These are phyloP conservation scores for Altica lythri DNA, from an alignment of 2,888 invertebrate species.

Conservation along the genomic window DNA sequence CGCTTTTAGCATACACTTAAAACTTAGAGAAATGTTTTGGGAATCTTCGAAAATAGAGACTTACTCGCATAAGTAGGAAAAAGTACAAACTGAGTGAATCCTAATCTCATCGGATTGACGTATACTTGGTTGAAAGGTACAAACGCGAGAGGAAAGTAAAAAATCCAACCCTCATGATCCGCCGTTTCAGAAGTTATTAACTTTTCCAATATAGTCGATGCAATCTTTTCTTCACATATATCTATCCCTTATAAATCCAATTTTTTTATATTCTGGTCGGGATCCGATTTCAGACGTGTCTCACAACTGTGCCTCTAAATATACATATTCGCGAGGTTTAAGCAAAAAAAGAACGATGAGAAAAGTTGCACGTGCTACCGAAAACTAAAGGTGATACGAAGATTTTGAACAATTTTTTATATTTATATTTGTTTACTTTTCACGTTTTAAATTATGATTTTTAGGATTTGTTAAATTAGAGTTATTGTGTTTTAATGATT, in stretches of 20 bases:
- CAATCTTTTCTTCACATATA: conserved; percentile 20
- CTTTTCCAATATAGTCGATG: conserved; percentile 24
- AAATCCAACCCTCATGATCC: conserved; percentile 18
- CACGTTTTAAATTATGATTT: too few relatives aligned
- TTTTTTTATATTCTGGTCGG: conserved; percentile 21
- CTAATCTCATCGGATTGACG: conserved; percentile 21
- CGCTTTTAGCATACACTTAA: conserved; percentile 20
- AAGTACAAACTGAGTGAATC: conserved; percentile 15
- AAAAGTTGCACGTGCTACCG: conserved; percentile 1
- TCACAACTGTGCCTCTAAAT: conserved; percentile 19
- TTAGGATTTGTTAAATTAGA: too few relatives aligned
- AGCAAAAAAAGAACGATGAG: not conserved
- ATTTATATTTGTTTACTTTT: too few relatives aligned
- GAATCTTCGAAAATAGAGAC: not conserved
- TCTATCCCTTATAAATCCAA: conserved; percentile 21
- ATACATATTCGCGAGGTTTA: conserved; percentile 13
- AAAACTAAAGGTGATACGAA: too few relatives aligned
- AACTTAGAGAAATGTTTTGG: conserved; percentile 4
- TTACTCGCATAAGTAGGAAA: not conserved
- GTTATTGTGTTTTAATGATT: too few relatives aligned
- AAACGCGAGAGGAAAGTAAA: conserved; percentile 17
- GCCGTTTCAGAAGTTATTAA: conserved; percentile 26
- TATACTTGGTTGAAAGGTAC: conserved; percentile 22
- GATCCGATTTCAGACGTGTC: conserved; percentile 14
- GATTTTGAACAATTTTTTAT: too few relatives aligned